Percentiles rank a stretch among this genome's conserved stretches.
Evolutionary conservation across 2,797 vertebrate genomes (phyloP).

Genomic region (Phalloptychus januarius): DNA sequence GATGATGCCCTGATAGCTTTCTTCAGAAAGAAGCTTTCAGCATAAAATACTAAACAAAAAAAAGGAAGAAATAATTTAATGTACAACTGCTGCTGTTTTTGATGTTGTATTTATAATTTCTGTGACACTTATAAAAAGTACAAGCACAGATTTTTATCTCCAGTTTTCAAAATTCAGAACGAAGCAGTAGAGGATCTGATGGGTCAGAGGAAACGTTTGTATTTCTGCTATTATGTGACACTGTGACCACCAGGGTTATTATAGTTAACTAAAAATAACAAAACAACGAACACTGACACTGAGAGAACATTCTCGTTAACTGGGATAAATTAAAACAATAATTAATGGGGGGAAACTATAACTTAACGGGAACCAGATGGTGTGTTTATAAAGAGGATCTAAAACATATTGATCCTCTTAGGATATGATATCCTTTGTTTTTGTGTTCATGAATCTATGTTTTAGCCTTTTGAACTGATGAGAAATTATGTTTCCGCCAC

Average conservation of each 20-base stretch:
- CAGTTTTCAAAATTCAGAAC: conserved; percentile 15
- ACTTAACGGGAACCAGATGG: no score
- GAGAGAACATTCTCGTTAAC: no score
- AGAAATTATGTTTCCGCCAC: no score
- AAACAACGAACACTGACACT: no score
- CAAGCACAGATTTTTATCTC: conserved; percentile 27
- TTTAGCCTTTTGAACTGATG: no score
- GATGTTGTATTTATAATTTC: conserved; percentile 46
- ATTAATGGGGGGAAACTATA: no score
- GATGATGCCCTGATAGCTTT: conserved; percentile 20
- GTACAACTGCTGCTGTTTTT: conserved; percentile 35
- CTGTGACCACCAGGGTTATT: background rate
- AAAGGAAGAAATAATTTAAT: conserved; percentile 18
- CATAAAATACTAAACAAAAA: conserved; percentile 18
- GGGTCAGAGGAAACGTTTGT: background rate
- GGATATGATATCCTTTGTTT: no score
- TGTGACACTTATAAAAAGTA: conserved; percentile 37
- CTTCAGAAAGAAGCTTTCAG: conserved; percentile 29
- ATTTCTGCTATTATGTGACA: conserved; percentile 2
- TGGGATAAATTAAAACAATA: no score
- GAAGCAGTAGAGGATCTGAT: conserved; percentile 17
- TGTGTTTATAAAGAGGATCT: no score
- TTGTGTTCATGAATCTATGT: no score
- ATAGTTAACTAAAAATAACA: no score
- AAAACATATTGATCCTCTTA: no score